phyloP scores from a whole-genome alignment of 2,797 vertebrate species.

The Neomorphus geoffroyi region DNA sequence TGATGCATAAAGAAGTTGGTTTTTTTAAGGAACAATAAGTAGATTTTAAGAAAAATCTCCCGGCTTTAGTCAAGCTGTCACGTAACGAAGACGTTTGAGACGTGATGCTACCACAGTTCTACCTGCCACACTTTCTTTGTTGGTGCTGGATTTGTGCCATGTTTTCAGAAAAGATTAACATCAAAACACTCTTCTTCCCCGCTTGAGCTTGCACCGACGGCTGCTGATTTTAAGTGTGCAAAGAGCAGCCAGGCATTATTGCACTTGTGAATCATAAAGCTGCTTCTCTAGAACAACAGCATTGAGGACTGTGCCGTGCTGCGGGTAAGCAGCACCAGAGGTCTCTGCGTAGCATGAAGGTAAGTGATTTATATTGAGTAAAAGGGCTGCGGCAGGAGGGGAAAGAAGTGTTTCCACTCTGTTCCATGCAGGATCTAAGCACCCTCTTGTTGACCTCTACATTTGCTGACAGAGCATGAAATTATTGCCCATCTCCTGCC shows the following conservation, averaged over 20 bases:
- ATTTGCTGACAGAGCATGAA: background rate
- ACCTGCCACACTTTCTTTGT: background rate
- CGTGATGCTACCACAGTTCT: background rate
- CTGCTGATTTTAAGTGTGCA: background rate
- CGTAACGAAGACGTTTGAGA: background rate
- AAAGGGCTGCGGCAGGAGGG: background rate
- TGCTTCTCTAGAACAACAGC: background rate
- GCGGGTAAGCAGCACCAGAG: rapidly evolving
- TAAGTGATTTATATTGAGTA: background rate
- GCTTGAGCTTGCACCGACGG: background rate
- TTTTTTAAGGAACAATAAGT: background rate
- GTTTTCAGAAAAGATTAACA: background rate
- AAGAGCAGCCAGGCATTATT: background rate
- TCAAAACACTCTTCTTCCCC: background rate
- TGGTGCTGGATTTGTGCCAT: background rate
- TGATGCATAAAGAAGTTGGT: background rate
- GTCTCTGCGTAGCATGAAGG: rapidly evolving
- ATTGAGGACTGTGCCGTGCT: rapidly evolving
- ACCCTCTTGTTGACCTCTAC: background rate
- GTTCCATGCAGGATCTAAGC: background rate
- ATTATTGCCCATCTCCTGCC: rapidly evolving
- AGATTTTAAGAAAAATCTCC: background rate
- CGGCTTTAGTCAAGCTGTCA: background rate
- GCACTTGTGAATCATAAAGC: background rate
- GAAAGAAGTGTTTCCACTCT: background rate